Base-by-base conservation (phyloP, 2,113 vertebrate species). In the Sphyrna mokarran region DNA sequence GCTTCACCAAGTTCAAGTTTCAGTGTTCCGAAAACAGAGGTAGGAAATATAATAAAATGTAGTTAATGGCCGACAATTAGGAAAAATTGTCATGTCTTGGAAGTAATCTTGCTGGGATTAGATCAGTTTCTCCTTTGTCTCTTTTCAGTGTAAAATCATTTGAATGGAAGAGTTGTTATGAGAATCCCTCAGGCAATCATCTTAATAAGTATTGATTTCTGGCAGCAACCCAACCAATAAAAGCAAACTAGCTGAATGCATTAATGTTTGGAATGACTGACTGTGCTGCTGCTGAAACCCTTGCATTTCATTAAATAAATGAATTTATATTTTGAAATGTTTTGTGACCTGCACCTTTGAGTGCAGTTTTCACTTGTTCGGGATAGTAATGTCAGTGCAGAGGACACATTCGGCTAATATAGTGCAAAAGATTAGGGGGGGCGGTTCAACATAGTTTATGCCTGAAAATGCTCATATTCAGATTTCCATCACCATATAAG, bases 151-250 rank as follows among this genome's bases (percentile, higher is more conserved):
- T 37, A 93, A 68, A 37, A 68, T 93, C 61, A 93, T 93, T 95
- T 95, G 68, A 43, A 95, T 95, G 40, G 48, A 4, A 95, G 94
- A 70, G 40, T 95, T 95, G 94, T 76, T 95, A 26, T 10, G 16
- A 95, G 16, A 72, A 29, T 95, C 94, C 69, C 94, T 54, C 68
- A 54, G 68, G 94, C 94, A 95, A 72, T 95, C 69, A 72, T 95
- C 69, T 95, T 95, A 95, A 54, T 95, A 95, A 95, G 68, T 95
- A 72, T 95, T 10, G 94, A 95, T 95, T 76, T 33, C 94, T 95
- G 94, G 94, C 68, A 72, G 43, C 40, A 95, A 70, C 69, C 69
- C 68, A 76, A 95, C 40, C 37, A 95, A 95, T 95, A 72, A 76
- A 95, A 95, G 33, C 68, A 95, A 48, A 95, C 94, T 18, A 48